Evolutionary conservation across 2,797 vertebrate genomes (phyloP), one percentile per base, ranked within the genome.

Genomic region (Characodon lateralis): DNA sequence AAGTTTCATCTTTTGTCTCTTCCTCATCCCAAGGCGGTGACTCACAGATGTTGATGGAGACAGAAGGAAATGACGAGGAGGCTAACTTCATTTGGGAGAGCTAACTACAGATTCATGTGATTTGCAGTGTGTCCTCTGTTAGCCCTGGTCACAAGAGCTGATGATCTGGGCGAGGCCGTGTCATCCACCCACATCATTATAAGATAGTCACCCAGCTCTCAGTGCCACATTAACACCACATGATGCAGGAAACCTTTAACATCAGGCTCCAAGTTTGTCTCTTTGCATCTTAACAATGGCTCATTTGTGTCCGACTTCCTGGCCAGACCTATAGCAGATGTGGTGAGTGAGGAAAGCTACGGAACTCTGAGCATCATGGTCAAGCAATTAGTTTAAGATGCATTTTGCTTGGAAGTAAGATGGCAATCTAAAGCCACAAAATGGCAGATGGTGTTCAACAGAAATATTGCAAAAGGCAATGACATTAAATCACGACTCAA

Each of bases 131-230:
- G 84, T 72, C 41, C 26, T 50, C 70, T 26, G 35, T 88, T 82
- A 77, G 77, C 28, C 51, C 61, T 18, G 75, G 80, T 89, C 83
- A 88, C 79, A 85, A 83, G 83, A 8, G n/a, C 55, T 63, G 51
- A 16, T 43, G 74, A 77, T 71, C 10, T 68, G 75, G 71, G 65
- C 1, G 73, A 72, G 82, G 81, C 55, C 16, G 1, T 18, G 59
- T 51, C 63, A 13, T 3, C 26, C 24, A n/a, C 20, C n/a, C 39
- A 5, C 14, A 13, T 79, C 46, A 26, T 55, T 18, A 7, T 1
- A 26, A 43, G 13, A 59, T 4, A 50, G 3, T 59, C 26, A 20
- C 13, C 48, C 28, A 46, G 50, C 78, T 71, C 63, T 39, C 26
- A n/a, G 41, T 69, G 69, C 70, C 16, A 39, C 63, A 41, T 35